Base-by-base conservation (phyloP, 1,140 invertebrate species). In the Panagrolaimus sp. region DNA sequence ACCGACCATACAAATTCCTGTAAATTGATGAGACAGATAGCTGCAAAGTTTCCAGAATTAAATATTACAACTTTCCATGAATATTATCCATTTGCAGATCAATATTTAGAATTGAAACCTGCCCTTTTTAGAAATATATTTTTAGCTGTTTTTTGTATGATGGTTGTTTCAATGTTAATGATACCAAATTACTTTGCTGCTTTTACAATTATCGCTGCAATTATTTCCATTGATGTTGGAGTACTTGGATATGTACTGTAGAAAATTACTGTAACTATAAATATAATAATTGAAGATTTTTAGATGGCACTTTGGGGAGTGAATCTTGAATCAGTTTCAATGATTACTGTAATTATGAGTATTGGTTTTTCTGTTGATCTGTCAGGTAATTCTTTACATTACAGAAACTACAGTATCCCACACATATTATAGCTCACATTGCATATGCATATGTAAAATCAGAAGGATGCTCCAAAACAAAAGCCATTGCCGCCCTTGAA, bases 281-380 rank as follows among this genome's bases (percentile, higher is more conserved):
- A 42, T 38, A 8, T 70, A 71, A 14, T 5, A 85, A 84, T 69
- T 84, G 90, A 92, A 44, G 88, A 89, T 70, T 91, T 91, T 3
- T 89, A 89, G 74, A 91, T 93, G 89, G 88, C 88, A 68, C 88
- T 88, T 67, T 89, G 91, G 91, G 91, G 89, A 8, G 86, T 92
- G 65, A 91, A 90, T 4, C 89, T 93, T 46, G 91, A 93, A 78
- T 89, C 91, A 53, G 90, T 91, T 31, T 90, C 91, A 42, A 91
- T 90, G 82, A 91, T 93, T 45, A 83, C 83, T 13, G 77, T 85
- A 9, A 90, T 92, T 76, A 85, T 93, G 64, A 90, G 89, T n/a
- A 90, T 92, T 74, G 91, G 91, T 44, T 85, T 93, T 43, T 91
- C 91, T 77, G 90, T 93, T 1, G 91, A 93, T 85, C 91, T 92